Conservation (phyloP, 2,113 vertebrate genomes). For the Myiagra hebetior region DNA sequence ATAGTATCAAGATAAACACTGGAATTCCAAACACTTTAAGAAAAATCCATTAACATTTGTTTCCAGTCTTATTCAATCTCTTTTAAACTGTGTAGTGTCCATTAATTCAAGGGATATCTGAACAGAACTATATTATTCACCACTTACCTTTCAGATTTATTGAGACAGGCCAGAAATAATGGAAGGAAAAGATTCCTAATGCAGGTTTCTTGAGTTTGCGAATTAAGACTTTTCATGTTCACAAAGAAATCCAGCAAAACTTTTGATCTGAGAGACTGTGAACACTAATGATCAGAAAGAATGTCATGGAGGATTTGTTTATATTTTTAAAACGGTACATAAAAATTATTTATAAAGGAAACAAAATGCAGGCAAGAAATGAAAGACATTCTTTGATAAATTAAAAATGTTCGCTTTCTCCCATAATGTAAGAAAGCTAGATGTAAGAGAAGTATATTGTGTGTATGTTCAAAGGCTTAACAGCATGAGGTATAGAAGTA, state of each 20-base stretch:
- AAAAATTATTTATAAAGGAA: constrained; percentile 62
- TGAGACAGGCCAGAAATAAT: not conserved
- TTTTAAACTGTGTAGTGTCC: not conserved
- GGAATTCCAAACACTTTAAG: not conserved
- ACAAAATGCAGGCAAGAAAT: constrained; percentile 60
- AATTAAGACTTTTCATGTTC: not conserved
- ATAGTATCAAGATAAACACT: not conserved
- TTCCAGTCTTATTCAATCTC: not conserved
- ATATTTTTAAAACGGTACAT: constrained; percentile 52
- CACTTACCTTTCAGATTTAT: not conserved
- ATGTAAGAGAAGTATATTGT: constrained; percentile 39
- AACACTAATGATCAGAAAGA: constrained; percentile 40
- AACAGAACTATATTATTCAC: not conserved
- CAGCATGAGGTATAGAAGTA: constrained; percentile 49
- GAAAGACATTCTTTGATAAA: constrained; percentile 64
- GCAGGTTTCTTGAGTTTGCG: not conserved
- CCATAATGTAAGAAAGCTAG: constrained; percentile 16
- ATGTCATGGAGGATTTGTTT: constrained; percentile 58
- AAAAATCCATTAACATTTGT: not conserved
- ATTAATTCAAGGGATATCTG: not conserved
- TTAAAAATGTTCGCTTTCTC: constrained; percentile 63
- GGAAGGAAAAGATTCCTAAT: not conserved
- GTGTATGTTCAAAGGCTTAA: constrained; percentile 58
- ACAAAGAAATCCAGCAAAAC: constrained; percentile 31
- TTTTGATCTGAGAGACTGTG: constrained; percentile 53